Base-by-base conservation (phyloP, 2,797 vertebrate genomes). In the Pangasius mekongensis region DNA sequence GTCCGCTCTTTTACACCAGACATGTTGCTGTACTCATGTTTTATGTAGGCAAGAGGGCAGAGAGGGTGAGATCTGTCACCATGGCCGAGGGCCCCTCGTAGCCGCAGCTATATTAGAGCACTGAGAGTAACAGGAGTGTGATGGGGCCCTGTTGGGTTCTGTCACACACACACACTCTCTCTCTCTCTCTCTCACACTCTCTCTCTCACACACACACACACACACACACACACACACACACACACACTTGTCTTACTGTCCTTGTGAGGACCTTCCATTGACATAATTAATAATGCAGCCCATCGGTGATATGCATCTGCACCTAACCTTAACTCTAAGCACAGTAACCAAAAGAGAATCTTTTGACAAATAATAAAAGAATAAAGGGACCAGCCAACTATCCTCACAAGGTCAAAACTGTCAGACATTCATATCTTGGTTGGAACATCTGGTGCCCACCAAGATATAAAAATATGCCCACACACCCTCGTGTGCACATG, bases 31-130 rank as follows among this genome's bases (percentile, higher is more conserved):
- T 82, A 14, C 56, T 62, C 56, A 1, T 82, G 80, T 82, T 82
- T 43, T 82, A 62, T 27, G 20, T 82, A 27, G 56, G n/a, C 73
- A 11, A 18, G 52, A 49, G 78, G 71, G 39, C 33, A 60, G 39
- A 14, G 24, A 71, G 87, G 30, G 76, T n/a, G 67, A 89, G 58
- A 86, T 86, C 76, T 49, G 80, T 83, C 69, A 76, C 69, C 77
- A 16, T 2, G 76, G 71, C 80, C 9, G 4, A 10, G 81, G 73
- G 82, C 22, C 69, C 69, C 81, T 80, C 64, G 73, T 86, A 81
- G 88, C 27, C 47, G 2, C 74, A 52, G 73, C 88, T 89, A 89
- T 84, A 89, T 89, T 87, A 62, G 82, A 49, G 58, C 54, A 62
- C 74, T 49, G 83, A 71, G 56, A 54, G 5, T 7, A 33, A 47